Base-by-base conservation (phyloP, 2,797 vertebrate species). In the Nyctibius grandis region DNA sequence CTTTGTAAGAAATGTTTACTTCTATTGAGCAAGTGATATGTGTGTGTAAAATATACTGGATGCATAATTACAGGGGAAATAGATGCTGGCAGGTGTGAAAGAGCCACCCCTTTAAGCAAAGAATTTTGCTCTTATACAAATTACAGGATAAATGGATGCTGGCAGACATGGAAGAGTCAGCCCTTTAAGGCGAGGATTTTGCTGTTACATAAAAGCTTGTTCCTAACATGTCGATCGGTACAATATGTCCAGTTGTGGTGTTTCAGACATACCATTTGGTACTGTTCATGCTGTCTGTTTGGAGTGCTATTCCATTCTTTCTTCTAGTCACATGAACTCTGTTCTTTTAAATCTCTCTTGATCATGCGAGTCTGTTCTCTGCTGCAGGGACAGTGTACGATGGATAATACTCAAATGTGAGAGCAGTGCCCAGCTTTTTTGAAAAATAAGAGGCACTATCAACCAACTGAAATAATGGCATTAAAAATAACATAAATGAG, bases 261-360 rank as follows among this genome's bases (percentile, higher is more conserved):
- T 86, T 85, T 88, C 86, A 93, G 83, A 51, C 48, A 75, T 74
- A 82, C 36, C 67, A 36, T 57, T 70, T 73, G 94, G 89, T 93
- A 40, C 85, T 54, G 61, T 82, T 95, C 63, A 3, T 93, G 79
- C 63, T 77, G 40, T 50, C 86, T 86, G 31, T 77, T 56, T 23
- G 44, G 64, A 91, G 54, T 78, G 47, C 88, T 93, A 5, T 48
- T 96, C 59, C 63, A 15, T 88, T 92, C 85, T 93, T 87, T 61
- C 38, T 23, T 61, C 56, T 51, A 75, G 26, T 73, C 53, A 65
- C 36, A 60, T 42, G 42, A 91, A 40, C 72, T 85, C 61, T 89
- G 69, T 79, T 91, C 60, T 75, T 89, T 54, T 45, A 79, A 65
- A 64, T 57, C 65, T 65, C 77, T 59, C 89, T 90, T 14, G 1